Base-by-base conservation (phyloP, 2,113 vertebrate genomes). In the Corythaixoides concolor region DNA sequence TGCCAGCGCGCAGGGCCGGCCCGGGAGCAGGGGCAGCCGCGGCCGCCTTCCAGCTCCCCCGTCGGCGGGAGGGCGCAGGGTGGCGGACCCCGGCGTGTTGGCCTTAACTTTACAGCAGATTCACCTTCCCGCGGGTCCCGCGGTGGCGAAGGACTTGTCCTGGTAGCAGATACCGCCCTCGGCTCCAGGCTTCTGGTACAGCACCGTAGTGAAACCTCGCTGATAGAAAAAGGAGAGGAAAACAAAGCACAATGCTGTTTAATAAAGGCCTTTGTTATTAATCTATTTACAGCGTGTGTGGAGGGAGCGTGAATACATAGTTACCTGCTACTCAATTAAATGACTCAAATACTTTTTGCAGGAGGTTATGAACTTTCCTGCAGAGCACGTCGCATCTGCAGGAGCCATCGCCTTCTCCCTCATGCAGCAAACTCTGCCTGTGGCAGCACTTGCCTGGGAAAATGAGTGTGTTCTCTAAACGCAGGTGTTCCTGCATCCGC, bases 81-180 rank as follows among this genome's bases (percentile, higher is more conserved):
- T 2, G 22, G 43, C 43, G 24, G 43, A 2, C 8, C 53, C 62
- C 23, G 11, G 41, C 43, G 15, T 49, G 39, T 11, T 11, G 39
- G 39, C 39, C 39, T 39, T 39, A 11, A 11, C 39, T 39, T 8
- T 39, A 11, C 32, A 4, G 26, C 58, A 4, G 16, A 1, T 9
- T 2, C 28, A 1, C 62, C 27, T 3, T 39, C 24, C 55, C 5
- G 12, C 9, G 27, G 32, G 23, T 20, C 50, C 28, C 3, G 35
- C 58, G 12, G 11, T 7, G 27, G 15, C 7, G 6, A 20, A 2
- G 32, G 12, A 3, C 27, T 24, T 6, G 1, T 32, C 19, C 23
- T 2, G 2, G 24, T 0, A 15, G 68, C 49, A 17, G 35, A 3
- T 2, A 5, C 26, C 3, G 1, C 18, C 18, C 59, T 9, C 18